phyloP scores from a whole-genome alignment of 2,888 invertebrate species.

The Acleris emargana region DNA sequence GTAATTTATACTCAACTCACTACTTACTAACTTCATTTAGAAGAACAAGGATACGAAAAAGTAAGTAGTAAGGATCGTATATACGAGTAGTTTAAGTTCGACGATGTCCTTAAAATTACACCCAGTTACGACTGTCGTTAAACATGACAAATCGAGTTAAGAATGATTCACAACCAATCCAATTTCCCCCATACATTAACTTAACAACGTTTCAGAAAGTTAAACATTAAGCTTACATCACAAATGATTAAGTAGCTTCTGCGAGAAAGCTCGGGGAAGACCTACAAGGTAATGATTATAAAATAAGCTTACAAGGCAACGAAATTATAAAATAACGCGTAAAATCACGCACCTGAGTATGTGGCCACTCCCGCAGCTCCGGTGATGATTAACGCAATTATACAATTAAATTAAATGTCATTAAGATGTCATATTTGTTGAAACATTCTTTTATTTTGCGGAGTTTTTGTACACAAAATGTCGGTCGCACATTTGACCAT shows the following conservation, averaged over 20 bases:
- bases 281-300: slow-evolving; percentile 32
- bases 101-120: no score
- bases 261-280: slow-evolving; percentile 26
- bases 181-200: slow-evolving; percentile 9
- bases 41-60: no score
- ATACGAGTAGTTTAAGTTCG: no score
- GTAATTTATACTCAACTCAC: no score
- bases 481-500: no score
- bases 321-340: slow-evolving; percentile 40
- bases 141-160: background rate
- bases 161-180: slow-evolving; percentile 1
- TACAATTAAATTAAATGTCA: slow-evolving; percentile 10
- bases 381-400: slow-evolving; percentile 11
- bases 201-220: slow-evolving; percentile 20
- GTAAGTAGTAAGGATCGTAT: no score
- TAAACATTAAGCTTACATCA: slow-evolving; percentile 28
- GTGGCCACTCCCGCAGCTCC: slow-evolving; percentile 50
- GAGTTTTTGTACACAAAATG: background rate
- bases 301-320: slow-evolving; percentile 28
- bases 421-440: slow-evolving; percentile 12
- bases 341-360: slow-evolving; percentile 61
- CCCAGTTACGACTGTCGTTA: background rate
- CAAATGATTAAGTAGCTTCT: slow-evolving; percentile 28
- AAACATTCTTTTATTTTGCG: background rate
- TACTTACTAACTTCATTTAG: no score